Percentiles rank a stretch among this genome's conserved stretches.
Conservation (phyloP, 2,888 invertebrate genomes). For the Clistopyga incitator region DNA sequence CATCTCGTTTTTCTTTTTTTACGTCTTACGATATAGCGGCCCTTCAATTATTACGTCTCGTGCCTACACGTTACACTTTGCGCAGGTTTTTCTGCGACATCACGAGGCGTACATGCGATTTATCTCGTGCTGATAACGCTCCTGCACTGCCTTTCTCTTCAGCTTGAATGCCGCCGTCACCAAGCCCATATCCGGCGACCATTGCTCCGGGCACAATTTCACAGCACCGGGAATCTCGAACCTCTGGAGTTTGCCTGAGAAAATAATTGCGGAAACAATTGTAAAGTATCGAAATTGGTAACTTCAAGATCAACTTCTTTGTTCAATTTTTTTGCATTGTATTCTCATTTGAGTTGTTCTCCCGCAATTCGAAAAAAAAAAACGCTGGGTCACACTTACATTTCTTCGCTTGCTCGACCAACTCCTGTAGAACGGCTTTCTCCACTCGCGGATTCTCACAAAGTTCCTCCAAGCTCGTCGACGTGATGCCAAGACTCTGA, state of each 20-base stretch:
- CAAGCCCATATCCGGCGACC: slow-evolving; percentile 99
- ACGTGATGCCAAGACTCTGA: slow-evolving; percentile 87
- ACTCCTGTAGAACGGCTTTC: slow-evolving; percentile 92
- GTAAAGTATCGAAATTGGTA: background rate
- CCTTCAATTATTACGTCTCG: slow-evolving; percentile 49
- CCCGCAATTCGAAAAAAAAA: too few species aligned
- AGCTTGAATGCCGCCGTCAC: slow-evolving; percentile 99
- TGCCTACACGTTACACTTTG: slow-evolving; percentile 60
- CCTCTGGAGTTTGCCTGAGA: slow-evolving; percentile 93
- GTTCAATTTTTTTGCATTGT: too few species aligned
- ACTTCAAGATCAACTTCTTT: too few species aligned
- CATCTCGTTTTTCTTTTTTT: slow-evolving; percentile 15
- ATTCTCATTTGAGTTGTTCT: background rate
- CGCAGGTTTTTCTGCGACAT: slow-evolving; percentile 81
- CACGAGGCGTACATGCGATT: slow-evolving; percentile 97
- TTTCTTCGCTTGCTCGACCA: slow-evolving; percentile 94
- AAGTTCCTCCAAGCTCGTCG: slow-evolving; percentile 86
- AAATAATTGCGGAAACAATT: slow-evolving; percentile 40
- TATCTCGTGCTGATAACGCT: slow-evolving; percentile 96
- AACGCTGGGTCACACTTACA: slow-evolving; percentile 86
- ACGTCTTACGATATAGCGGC: slow-evolving; percentile 21
- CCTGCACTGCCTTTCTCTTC: slow-evolving; percentile 98
- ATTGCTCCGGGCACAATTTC: slow-evolving; percentile 95
- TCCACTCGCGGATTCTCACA: slow-evolving; percentile 91
- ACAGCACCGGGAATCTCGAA: slow-evolving; percentile 97